Evolutionary conservation across 2,797 vertebrate species (phyloP).

Genomic region (Acanthornis magna): DNA sequence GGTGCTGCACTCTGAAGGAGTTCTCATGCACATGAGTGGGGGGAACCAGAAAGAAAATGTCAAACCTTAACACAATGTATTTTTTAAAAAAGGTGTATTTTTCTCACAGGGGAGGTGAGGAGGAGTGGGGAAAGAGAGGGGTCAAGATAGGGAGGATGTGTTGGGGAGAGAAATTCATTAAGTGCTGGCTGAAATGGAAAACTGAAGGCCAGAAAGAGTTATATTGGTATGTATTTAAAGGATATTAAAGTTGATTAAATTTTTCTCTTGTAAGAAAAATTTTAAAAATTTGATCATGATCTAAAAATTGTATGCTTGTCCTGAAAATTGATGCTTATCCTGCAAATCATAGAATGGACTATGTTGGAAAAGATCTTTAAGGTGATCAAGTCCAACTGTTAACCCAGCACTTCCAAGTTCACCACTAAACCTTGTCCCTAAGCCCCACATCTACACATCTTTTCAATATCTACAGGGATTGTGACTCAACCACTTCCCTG

Average conservation of each 20-base stretch:
- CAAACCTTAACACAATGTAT: background rate
- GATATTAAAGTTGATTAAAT: background rate
- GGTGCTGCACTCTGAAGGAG: background rate
- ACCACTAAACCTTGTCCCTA: background rate
- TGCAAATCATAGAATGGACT: background rate
- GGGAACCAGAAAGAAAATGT: background rate
- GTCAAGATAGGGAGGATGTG: background rate
- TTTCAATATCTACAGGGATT: background rate
- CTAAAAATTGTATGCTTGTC: background rate
- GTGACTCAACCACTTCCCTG: background rate
- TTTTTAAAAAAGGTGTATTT: background rate
- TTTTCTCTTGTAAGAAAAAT: background rate
- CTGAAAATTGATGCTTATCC: background rate
- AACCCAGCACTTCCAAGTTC: background rate
- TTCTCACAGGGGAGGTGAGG: fast-evolving
- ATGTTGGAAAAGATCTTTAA: background rate
- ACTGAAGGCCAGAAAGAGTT: background rate
- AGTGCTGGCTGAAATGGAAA: background rate
- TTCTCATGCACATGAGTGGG: background rate
- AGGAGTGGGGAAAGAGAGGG: background rate
- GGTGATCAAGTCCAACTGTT: background rate
- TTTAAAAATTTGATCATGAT: background rate
- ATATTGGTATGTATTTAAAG: background rate
- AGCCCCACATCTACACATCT: background rate
- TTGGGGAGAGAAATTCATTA: background rate